A percentile compares a stretch with the other conserved stretches of the same genome.
Evolutionary conservation across 2,797 vertebrate genomes (phyloP).

Genomic region (Lindbergichthys nudifrons): DNA sequence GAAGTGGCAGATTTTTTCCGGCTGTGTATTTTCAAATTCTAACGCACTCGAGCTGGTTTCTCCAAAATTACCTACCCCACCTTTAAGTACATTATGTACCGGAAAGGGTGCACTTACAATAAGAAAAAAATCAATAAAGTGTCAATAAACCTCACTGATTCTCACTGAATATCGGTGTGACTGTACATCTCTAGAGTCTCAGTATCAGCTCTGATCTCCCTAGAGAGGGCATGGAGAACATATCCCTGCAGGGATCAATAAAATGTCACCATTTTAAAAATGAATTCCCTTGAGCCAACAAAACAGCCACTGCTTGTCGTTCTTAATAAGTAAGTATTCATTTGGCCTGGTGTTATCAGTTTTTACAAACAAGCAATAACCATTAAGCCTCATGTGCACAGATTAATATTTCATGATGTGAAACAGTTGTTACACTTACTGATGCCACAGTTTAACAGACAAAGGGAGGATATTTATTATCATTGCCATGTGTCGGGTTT

Average conservation of each 20-base stretch:
- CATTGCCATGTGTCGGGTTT: constrained; percentile 19
- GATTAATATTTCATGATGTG: constrained; percentile 49
- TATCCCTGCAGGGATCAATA: constrained; percentile 46
- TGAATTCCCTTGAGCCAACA: constrained; percentile 20
- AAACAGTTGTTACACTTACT: constrained; percentile 34
- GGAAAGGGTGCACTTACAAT: background rate
- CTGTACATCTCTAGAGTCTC: constrained; percentile 7
- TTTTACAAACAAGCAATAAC: constrained; percentile 50
- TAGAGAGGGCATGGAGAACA: constrained; percentile 21
- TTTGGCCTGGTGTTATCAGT: constrained; percentile 42
- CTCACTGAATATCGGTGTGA: constrained; percentile 1
- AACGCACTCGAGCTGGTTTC: no score
- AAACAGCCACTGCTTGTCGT: constrained; percentile 23
- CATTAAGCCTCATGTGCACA: constrained; percentile 36
- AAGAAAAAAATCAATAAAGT: background rate
- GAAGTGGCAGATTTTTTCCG: no score
- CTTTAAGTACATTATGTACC: background rate
- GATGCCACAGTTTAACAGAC: constrained; percentile 4
- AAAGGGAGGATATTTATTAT: constrained; percentile 25
- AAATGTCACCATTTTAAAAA: constrained; percentile 48
- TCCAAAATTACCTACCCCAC: no score
- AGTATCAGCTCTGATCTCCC: constrained; percentile 37
- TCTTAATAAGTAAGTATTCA: constrained; percentile 37
- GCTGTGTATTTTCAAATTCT: no score
- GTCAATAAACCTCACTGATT: background rate